Percentiles rank a stretch among this genome's conserved stretches.
These are phyloP conservation scores for Enteromius unitaeniatus DNA, from an alignment of 2,797 vertebrate genomes.

Conservation along the genomic window DNA sequence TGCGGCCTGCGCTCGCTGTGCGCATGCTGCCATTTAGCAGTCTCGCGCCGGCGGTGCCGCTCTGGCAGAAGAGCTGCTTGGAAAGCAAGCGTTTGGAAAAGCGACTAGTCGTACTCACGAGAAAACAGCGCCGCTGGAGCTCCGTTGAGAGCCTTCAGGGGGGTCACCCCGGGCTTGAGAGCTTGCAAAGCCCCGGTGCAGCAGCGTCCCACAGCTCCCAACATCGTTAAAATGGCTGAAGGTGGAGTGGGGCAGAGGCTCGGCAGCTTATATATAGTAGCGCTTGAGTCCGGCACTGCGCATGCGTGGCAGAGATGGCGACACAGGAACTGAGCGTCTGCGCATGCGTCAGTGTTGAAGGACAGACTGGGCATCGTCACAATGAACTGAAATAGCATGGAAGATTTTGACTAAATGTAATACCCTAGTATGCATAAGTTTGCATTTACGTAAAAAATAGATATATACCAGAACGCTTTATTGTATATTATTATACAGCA, in stretches of 20 bases:
- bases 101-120: constrained; percentile 67
- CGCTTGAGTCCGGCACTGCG: constrained; percentile 55
- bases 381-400: constrained; percentile 17
- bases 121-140: constrained; percentile 78
- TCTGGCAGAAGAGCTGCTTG: neutral
- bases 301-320: constrained; percentile 65
- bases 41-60: constrained; percentile 26
- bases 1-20: constrained; percentile 65
- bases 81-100: neutral
- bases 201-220: constrained; percentile 81
- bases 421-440: neutral
- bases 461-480: neutral
- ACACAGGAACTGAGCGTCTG: neutral
- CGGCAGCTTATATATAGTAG: constrained; percentile 71
- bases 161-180: constrained; percentile 76
- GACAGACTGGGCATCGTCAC: constrained; percentile 39
- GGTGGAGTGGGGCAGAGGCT: constrained; percentile 77
- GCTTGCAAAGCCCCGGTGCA: constrained; percentile 79
- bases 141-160: constrained; percentile 77
- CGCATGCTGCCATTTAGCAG: constrained; percentile 52
- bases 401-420: neutral
- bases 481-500: neutral
- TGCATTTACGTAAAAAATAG: neutral
- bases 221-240: constrained; percentile 86
- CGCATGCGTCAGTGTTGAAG: constrained; percentile 62